Evolutionary conservation across 1,140 invertebrate species (phyloP).

Genomic region (Drosophila virilis): DNA sequence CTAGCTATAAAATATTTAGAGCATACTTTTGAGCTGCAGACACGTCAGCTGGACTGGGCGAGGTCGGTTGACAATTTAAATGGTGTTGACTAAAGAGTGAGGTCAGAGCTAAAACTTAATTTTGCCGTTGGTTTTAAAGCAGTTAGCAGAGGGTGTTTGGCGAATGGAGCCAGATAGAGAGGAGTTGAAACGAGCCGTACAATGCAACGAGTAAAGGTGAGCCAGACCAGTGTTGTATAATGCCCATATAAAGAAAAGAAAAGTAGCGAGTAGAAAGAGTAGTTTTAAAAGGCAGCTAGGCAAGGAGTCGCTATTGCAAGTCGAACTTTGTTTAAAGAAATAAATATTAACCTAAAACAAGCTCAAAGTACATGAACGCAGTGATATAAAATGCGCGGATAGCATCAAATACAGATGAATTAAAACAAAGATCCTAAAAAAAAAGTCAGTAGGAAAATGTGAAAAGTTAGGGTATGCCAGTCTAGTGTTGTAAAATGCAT

Average conservation of each 20-base stretch:
- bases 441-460: too few species aligned
- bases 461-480: too few species aligned
- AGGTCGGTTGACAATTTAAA: conserved; percentile 56
- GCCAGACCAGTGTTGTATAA: neutral
- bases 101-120: neutral
- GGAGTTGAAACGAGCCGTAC: neutral
- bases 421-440: too few species aligned
- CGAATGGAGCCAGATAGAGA: neutral
- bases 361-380: too few species aligned
- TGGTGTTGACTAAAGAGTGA: conserved; percentile 6
- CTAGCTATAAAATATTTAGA: conserved; percentile 73
- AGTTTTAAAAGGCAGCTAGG: too few species aligned
- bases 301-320: too few species aligned
- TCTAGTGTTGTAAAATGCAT: too few species aligned
- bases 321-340: too few species aligned
- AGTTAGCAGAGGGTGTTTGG: neutral
- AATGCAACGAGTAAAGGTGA: neutral
- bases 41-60: conserved; percentile 1
- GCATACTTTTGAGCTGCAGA: conserved; percentile 49
- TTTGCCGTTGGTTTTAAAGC: neutral
- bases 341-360: too few species aligned
- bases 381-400: too few species aligned
- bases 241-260: neutral
- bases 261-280: too few species aligned
- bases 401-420: too few species aligned